Evolutionary conservation across 2,888 invertebrate species (phyloP), one percentile per base, ranked within the genome.

Genomic region (Griposia aprilina): DNA sequence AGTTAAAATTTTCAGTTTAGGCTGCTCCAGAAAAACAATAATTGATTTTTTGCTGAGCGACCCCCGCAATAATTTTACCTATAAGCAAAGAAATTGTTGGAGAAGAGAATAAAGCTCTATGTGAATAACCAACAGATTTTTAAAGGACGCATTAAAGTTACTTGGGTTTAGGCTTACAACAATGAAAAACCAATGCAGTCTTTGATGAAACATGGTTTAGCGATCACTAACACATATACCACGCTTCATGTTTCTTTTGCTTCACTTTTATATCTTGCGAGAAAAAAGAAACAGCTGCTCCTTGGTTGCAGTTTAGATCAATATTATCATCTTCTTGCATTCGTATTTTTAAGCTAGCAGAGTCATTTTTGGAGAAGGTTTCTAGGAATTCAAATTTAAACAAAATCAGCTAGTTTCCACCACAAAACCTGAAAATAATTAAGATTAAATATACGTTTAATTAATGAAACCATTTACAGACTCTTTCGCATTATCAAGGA

Each of bases 251-350:
- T 80, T 74, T 80, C 26, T 17, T 48, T 41, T 0, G 48, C 20
- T 62, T 48, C 69, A 84, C 60, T 79, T 83, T 69, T 30, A 79
- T 62, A 74, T 74, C 57, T 59, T 13, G 52, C 52, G 50, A 55
- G 57, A 57, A 62, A 70, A 82, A 80, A 67, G 62, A 82, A 82
- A 74, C 82, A 67, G 57, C 60, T 69, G 45, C 23, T 52, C 41
- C n/a, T 74, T 50, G 8, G 62, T 62, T 80, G 84, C 80, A 80
- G 45, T 74, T 60, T 15, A 7, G 15, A 62, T 70, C 52, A 36
- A 74, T 62, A 23, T 62, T 65, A 63, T 70, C 26, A 45, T 50
- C 60, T 59, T 45, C 20, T 45, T n/a, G n/a, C 41, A 17, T 59
- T 60, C 55, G 10, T 60, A 48, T 65, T 26, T 74, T 59, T 36